Base-by-base conservation (phyloP, 2,888 invertebrate species). In the Coelopa pilipes region DNA sequence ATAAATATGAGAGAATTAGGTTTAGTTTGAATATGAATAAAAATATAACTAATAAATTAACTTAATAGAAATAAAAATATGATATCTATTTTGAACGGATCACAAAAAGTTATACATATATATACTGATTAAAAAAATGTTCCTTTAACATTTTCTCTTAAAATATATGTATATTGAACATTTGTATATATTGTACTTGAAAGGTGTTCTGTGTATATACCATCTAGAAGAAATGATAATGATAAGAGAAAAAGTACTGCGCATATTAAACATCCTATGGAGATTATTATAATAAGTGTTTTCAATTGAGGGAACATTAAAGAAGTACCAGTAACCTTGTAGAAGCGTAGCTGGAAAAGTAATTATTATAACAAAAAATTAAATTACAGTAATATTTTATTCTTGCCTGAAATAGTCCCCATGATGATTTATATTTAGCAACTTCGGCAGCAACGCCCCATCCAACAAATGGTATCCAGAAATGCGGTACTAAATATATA, bases 381-480 rank as follows among this genome's bases (percentile, higher is more conserved):
- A 53, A 53, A 15, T 53, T 53, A 60, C 1, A 21, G 21, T 21
- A 34, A 34, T 34, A 4, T 2, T 34, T 34, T 4, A 4, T 34
- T 34, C 53, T 88, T 81, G 92, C 90, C 87, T 92, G 92, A 86
- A 92, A 92, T 77, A 89, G 89, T 21, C 90, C 91, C 92, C 92
- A 92, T 77, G 89, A 91, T 63, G 92, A 92, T 86, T 92, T 92
- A 83, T 92, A 92, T 78, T 90, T 90, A 73, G 92, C 92, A 7
- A 92, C 92, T 84, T 92, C 91, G 60, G 89, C 89, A 0, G 92
- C 92, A 34, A 92, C 92, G 0, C 92, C 92, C 92, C 92, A 92
- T 0, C 92, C 92, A 15, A 92, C 91, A 80, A 91, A 92, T 0
- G 92, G 92, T 62, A 83, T 82, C 91, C 91, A 92, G 84, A 92